Evolutionary conservation across 2,113 vertebrate species (phyloP), one percentile per base, ranked within the genome.

Genomic region (Lipophrys pholis): DNA sequence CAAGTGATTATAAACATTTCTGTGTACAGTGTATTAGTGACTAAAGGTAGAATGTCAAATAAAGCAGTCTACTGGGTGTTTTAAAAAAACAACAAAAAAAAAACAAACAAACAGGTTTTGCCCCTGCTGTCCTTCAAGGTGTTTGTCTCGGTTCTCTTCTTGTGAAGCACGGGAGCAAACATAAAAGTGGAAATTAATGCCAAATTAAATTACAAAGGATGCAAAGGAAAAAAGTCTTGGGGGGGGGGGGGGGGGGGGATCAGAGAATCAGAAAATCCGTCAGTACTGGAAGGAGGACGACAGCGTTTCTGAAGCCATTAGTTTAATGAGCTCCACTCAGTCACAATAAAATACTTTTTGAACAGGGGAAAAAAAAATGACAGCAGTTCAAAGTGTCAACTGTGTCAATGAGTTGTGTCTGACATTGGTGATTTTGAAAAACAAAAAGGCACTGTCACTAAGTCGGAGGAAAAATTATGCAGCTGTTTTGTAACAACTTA

Each of bases 361-460:
- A 65, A 59, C n/a, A 61, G 68, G 17, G 49, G 53, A 4, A 30
- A 30, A 30, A 30, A 58, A 36, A 69, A 54, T 50, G 39, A 14
- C 16, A 66, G 69, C 50, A 16, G 67, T 66, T 65, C 41, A 69
- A 55, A 17, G 65, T 74, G 54, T n/a, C 65, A 52, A 59, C 15
- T 62, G 57, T 46, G 39, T 39, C 0, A 1, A 43, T 55, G 14
- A 61, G 39, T 10, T n/a, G 30, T 2, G 21, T 69, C 46, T 36
- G 14, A 57, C 11, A 58, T 14, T 39, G 43, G 56, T 68, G 69
- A 78, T n/a, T 30, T 30, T 30, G 21, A 10, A 10, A 50, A 7
- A 3, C 2, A 30, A 49, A 38, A 39, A 43, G 30, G n/a, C n/a
- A n/a, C n/a, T n/a, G n/a, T n/a, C n/a, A n/a, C 21, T 30, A 2